Evolutionary conservation across 2,888 invertebrate genomes (phyloP), one percentile per base, ranked within the genome.

Genomic region (Agrochola circellaris): DNA sequence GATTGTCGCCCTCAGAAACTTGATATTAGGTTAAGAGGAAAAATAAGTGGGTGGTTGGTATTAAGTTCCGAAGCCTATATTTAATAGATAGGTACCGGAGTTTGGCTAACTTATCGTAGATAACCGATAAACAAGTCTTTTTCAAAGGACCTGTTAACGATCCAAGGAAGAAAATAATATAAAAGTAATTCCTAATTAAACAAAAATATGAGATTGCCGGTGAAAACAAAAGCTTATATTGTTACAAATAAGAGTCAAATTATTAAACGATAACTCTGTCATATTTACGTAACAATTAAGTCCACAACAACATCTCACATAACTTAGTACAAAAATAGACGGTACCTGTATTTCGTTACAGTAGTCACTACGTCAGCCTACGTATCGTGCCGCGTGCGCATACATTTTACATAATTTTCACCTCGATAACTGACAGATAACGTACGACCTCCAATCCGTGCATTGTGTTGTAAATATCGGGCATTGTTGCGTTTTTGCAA

Each of bases 391-490:
- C 70, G 58, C 58, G 26, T 70, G 75, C 73, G 38, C 70, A 67
- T 51, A 38, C 23, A 67, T 71, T 74, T 71, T 34, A 80, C 75
- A 75, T 70, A 67, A 67, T 79, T 70, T 72, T 61, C 51, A 54
- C 13, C 4, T 4, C 62, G 77, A 76, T 86, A 85, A 82, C 75
- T 85, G 54, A 66, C 56, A 62, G 73, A 68, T 68, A 80, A 80
- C 68, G 75, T 20, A 23, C 61, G 80, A 58, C 86, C 87, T 87
- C 78, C 38, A 66, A 38, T 68, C 30, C 34, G 62, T 48, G 64
- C 30, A 65, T 84, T 75, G 61, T 80, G 45, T n/a, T 75, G 64
- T 69, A 72, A 73, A 79, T 68, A 79, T 65, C 60, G 8, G 13
- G 23, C 5, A 56, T 71, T 70, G 73, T 81, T n/a, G 58, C 45